Percentiles rank a stretch among this genome's conserved stretches.
Evolutionary conservation across 2,888 invertebrate genomes (phyloP).

Genomic region (Eubasilissa splendida): DNA sequence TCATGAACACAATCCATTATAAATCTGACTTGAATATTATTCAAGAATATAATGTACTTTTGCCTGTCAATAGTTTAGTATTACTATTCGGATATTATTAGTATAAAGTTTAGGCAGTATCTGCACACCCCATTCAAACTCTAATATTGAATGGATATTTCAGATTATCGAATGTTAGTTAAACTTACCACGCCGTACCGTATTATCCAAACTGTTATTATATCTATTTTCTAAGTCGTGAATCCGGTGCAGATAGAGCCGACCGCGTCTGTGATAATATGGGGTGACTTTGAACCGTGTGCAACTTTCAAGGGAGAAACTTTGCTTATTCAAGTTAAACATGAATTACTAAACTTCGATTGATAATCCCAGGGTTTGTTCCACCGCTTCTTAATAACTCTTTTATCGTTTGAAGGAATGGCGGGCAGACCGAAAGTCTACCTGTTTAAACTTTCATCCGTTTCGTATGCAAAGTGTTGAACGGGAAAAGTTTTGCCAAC

Average conservation of each 20-base stretch:
- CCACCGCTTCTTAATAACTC: slow-evolving; percentile 45
- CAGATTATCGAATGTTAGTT: slow-evolving; percentile 25
- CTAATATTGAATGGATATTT: background rate
- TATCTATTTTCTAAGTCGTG: slow-evolving; percentile 13
- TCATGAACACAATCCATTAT: no score
- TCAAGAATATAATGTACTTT: no score
- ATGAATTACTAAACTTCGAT: slow-evolving; percentile 40
- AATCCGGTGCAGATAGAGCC: slow-evolving; percentile 15
- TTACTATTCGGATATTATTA: no score
- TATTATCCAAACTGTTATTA: slow-evolving; percentile 4
- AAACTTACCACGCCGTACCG: background rate
- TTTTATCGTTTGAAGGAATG: slow-evolving; percentile 40
- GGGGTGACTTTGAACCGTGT: slow-evolving; percentile 1
- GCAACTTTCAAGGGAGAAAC: slow-evolving; percentile 46
- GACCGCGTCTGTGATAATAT: slow-evolving; percentile 5
- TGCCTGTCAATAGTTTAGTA: no score
- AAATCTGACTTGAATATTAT: no score
- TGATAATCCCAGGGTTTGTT: slow-evolving; percentile 44
- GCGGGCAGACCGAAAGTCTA: slow-evolving; percentile 16
- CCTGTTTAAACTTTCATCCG: slow-evolving; percentile 27
- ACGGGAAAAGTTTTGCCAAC: slow-evolving; percentile 25
- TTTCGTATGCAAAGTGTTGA: slow-evolving; percentile 34
- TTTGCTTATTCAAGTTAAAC: slow-evolving; percentile 47
- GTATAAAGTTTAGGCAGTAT: no score
- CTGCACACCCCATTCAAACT: no score